Conservation (phyloP, 2,113 vertebrate genomes). For the Pimephales promelas region DNA sequence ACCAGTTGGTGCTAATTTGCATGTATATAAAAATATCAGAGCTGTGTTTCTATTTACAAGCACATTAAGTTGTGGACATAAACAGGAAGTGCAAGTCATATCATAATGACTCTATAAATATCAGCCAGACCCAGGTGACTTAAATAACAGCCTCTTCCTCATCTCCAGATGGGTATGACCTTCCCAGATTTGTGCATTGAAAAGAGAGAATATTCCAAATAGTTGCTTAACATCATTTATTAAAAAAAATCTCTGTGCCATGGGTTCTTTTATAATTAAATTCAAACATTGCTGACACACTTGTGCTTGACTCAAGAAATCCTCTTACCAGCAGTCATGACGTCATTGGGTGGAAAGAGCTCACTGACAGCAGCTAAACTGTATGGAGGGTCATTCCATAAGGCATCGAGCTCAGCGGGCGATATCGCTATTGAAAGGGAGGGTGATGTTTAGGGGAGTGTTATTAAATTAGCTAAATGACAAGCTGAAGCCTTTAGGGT, state of each 20-base stretch:
- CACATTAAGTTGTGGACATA: conserved; percentile 17
- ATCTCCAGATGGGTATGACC: conserved; percentile 20
- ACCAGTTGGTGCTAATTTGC: background rate
- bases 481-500: background rate
- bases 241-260: background rate
- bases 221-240: conserved; percentile 58
- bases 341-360: conserved; percentile 73
- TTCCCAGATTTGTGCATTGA: conserved; percentile 66
- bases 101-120: conserved; percentile 57
- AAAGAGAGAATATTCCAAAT: conserved; percentile 67
- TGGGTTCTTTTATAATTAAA: background rate
- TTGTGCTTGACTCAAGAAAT: background rate
- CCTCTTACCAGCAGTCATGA: conserved; percentile 76
- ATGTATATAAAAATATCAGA: background rate
- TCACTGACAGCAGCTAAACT: conserved; percentile 71
- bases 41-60: background rate
- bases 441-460: conserved; percentile 18
- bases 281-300: background rate
- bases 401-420: conserved; percentile 78
- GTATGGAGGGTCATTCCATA: conserved; percentile 76
- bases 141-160: conserved; percentile 37
- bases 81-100: conserved; percentile 48
- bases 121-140: conserved; percentile 46
- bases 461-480: conserved; percentile 41
- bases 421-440: conserved; percentile 70